A percentile compares a stretch with the other conserved stretches of the same genome.
Evolutionary conservation across 2,888 invertebrate species (phyloP).

Genomic region (Pachymerium ferrugineum): DNA sequence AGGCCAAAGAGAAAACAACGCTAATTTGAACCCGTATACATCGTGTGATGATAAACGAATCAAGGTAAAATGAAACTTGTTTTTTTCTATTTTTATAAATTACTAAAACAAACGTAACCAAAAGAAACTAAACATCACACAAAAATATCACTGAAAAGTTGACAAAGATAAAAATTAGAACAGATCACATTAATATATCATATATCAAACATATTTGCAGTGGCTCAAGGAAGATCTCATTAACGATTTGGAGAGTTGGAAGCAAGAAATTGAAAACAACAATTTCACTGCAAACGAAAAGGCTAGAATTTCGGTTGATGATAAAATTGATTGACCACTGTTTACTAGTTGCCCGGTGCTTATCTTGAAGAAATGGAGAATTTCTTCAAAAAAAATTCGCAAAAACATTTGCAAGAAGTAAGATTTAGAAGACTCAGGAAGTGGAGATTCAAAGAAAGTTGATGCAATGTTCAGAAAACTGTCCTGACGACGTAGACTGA

Average conservation of each 20-base stretch:
- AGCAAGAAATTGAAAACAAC: not conserved
- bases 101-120: too few species aligned
- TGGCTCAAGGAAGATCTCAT: not conserved
- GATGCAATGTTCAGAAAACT: too few species aligned
- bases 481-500: too few species aligned
- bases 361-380: not conserved
- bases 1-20: not conserved
- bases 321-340: too few species aligned
- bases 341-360: not conserved
- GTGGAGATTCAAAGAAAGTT: too few species aligned
- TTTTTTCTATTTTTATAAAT: too few species aligned
- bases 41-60: not conserved
- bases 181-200: too few species aligned
- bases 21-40: not conserved
- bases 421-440: too few species aligned
- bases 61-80: not conserved
- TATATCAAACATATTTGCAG: not conserved
- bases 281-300: not conserved
- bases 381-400: not conserved
- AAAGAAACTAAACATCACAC: too few species aligned
- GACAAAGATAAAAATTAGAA: too few species aligned
- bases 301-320: too few species aligned
- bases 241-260: not conserved
- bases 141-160: too few species aligned
- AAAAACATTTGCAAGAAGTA: not conserved